Percentiles rank a stretch among this genome's conserved stretches.
phyloP scores from a whole-genome alignment of 2,113 vertebrate genomes.

The Neogale vison region DNA sequence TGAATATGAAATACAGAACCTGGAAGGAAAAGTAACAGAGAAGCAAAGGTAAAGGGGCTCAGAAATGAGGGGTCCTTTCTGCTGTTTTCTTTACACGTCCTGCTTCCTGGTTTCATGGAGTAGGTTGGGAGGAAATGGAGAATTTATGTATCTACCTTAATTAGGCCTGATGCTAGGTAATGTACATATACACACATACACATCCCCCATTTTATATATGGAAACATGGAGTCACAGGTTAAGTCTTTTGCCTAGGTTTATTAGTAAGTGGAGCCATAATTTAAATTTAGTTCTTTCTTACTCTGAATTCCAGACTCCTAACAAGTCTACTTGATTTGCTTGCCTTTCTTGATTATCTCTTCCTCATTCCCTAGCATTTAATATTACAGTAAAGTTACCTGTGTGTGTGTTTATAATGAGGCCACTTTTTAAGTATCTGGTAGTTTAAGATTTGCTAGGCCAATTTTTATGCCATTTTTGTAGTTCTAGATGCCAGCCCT shows the following conservation, averaged over 20 bases:
- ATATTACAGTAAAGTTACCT: not conserved
- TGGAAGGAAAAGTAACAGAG: not conserved
- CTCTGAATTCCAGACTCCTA: not conserved
- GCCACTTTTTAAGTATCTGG: not conserved
- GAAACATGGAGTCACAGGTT: not conserved
- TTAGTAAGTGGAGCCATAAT: not conserved
- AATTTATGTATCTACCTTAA: not conserved
- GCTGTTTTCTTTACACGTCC: rapidly evolving
- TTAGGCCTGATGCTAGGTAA: not conserved
- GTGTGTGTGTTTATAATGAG: not conserved
- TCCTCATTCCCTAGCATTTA: not conserved
- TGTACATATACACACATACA: rapidly evolving
- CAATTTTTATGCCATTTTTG: not conserved
- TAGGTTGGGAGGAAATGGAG: not conserved
- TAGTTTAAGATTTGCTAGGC: not conserved
- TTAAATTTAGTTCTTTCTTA: not conserved
- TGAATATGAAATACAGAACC: not conserved
- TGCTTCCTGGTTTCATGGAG: not conserved
- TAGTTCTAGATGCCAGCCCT: not conserved
- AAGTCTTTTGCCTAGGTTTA: not conserved
- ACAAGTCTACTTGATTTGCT: not conserved
- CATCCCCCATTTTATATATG: not conserved
- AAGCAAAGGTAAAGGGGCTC: not conserved
- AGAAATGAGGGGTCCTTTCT: not conserved
- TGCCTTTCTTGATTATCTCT: not conserved